phyloP scores from a whole-genome alignment of 2,888 invertebrate species.

The Cerceris ruficornis region DNA sequence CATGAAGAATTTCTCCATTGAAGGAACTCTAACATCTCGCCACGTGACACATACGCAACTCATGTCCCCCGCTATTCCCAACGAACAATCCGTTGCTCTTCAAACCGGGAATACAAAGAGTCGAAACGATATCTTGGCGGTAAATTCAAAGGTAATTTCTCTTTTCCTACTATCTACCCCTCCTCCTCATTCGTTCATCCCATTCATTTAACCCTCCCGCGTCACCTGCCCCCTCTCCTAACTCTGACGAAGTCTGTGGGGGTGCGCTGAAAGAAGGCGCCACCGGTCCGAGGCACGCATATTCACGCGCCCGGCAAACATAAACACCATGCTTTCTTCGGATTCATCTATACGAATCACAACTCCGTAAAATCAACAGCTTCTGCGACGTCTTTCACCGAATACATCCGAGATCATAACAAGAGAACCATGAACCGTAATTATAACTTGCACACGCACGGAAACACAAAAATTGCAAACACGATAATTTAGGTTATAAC shows the following conservation, averaged over 20 bases:
- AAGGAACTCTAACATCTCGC: too few species aligned
- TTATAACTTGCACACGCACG: conserved; percentile 3
- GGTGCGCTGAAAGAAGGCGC: conserved; percentile 68
- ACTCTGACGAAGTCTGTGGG: conserved; percentile 30
- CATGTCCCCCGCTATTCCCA: too few species aligned
- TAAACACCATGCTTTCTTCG: conserved; percentile 64
- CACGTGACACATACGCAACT: too few species aligned
- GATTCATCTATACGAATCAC: background rate
- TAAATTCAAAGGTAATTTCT: conserved; percentile 41
- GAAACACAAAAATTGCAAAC: conserved; percentile 27
- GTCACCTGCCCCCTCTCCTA: conserved; percentile 24
- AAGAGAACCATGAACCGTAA: background rate
- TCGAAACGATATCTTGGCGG: conserved; percentile 31
- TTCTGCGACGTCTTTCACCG: background rate
- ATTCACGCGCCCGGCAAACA: conserved; percentile 69
- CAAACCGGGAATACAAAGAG: conserved; percentile 1
- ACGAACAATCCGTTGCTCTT: too few species aligned
- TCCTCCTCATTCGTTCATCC: conserved; percentile 11
- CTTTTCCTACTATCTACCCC: background rate
- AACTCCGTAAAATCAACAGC: background rate
- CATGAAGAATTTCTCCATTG: too few species aligned
- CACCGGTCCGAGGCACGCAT: conserved; percentile 69
- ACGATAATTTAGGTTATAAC: too few species aligned
- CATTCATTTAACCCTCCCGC: conserved; percentile 57
- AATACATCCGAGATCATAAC: background rate